Conservation (phyloP, 2,888 invertebrate genomes). For the Helicoverpa assulta region DNA sequence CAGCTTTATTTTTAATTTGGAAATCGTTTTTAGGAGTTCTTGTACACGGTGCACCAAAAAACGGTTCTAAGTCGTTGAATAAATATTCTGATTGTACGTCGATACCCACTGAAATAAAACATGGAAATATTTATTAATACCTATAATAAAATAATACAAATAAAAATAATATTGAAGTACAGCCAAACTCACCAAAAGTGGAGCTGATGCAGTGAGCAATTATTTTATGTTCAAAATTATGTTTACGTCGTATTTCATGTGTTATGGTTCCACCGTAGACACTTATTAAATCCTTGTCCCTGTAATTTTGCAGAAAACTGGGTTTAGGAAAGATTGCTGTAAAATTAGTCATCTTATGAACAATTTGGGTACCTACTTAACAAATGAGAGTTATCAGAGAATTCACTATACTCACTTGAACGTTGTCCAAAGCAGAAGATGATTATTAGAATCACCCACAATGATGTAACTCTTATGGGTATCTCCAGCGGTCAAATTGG, state of each 20-base stretch:
- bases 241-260: constrained; percentile 82
- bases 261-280: constrained; percentile 83
- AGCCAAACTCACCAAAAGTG: constrained; percentile 85
- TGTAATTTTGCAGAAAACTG: constrained; percentile 64
- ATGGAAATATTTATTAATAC: not conserved
- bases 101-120: constrained; percentile 86
- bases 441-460: constrained; percentile 92
- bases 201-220: constrained; percentile 90
- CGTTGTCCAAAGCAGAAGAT: constrained; percentile 88
- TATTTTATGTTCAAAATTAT: constrained; percentile 82
- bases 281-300: constrained; percentile 83
- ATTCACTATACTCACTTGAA: constrained; percentile 85
- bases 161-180: constrained; percentile 6
- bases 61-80: constrained; percentile 72
- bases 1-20: constrained; percentile 43
- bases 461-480: constrained; percentile 90
- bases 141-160: not conserved
- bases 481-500: constrained; percentile 84
- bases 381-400: not conserved
- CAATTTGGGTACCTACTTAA: not conserved
- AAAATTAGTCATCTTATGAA: not conserved
- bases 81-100: constrained; percentile 82
- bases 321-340: not conserved
- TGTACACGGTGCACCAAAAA: constrained; percentile 12
- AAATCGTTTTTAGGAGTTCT: constrained; percentile 19